Evolutionary conservation across 1,140 invertebrate genomes (phyloP), one percentile per base, ranked within the genome.

Genomic region (Pseudobourletiella spinata): DNA sequence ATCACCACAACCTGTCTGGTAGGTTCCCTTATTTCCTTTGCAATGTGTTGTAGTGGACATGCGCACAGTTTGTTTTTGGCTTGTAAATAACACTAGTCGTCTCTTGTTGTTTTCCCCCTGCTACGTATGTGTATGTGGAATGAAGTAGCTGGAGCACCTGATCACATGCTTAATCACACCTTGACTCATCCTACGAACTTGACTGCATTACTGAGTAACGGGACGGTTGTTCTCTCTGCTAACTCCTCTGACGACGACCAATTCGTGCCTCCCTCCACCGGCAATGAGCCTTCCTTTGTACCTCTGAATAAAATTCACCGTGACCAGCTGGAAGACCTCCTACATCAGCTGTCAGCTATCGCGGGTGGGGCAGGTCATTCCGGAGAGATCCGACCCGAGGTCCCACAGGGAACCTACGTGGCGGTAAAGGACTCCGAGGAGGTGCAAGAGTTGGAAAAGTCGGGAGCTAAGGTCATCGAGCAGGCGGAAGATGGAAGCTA

Each of bases 391-490:
- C 59, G 43, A 14, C 56, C 65, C 2, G 60, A 61, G 51, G 56
- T 50, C 25, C 50, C 50, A 28, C 59, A 61, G 28, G 68, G 68
- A 18, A 64, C 62, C 2, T 70, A 66, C 43, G 42, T 64, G 3
- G 35, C 46, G n/a, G 68, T 67, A 30, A 51, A 56, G 51, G 42
- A 60, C 32, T 28, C 59, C 22, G 50, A 50, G 29, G 55, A 66
- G 55, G 57, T 67, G 16, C 48, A 42, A 26, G 68, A 64, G 18
- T 46, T 70, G 32, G 64, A 70, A 55, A 64, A 57, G 35, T 39
- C 43, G 50, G 67, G 67, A 39, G 68, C 62, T 0, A 70, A 66
- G 58, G 59, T 66, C 28, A 62, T 70, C 42, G 68, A 63, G 18
- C 58, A 66, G n/a, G 57, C 65, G 11, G 61, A 60, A 24, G 68